Evolutionary conservation across 2,888 invertebrate species (phyloP), one percentile per base, ranked within the genome.

Genomic region (Sminthurinus aureus): DNA sequence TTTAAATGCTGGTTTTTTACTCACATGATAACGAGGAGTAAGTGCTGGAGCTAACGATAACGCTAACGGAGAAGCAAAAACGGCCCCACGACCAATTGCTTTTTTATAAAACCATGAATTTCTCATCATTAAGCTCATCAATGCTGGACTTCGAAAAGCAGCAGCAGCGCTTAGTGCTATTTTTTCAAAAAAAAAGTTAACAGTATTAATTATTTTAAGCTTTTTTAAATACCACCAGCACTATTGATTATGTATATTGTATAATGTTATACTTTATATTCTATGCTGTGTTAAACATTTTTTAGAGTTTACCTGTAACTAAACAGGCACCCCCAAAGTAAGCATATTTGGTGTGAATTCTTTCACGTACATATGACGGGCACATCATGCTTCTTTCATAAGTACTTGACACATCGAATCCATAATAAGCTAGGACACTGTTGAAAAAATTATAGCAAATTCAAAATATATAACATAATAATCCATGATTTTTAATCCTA

Each of bases 31-130:
- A n/a, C n/a, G n/a, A n/a, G n/a, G n/a, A n/a, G n/a, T n/a, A n/a
- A n/a, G n/a, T n/a, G 98, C 95, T 51, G 98, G 96, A 82, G 99
- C 91, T 91, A 98, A 98, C 93, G 96, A 94, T 85, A 94, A 90
- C 38, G 91, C 91, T 91, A 88, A 12, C 0, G 97, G 96, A 18
- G 98, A 95, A 26, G 95, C 97, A 90, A 99, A 96, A 11, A 99
- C 98, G 97, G 0, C 93, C 91, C 74, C 94, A 91, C 98, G 96
- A 98, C 96, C 86, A 94, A 89, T 91, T 97, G 97, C 90, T 96
- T 97, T n/a, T n/a, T n/a, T n/a, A n/a, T n/a, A n/a, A n/a, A 85
- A 51, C 89, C 90, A 94, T 76, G 97, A 96, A 90, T 94, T 95
- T 85, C 93, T 93, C 88, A 94, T 94, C 84, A 97, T 95, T 79